Base-by-base conservation (phyloP, 2,888 invertebrate genomes). In the Rhorus exstirpatorius region DNA sequence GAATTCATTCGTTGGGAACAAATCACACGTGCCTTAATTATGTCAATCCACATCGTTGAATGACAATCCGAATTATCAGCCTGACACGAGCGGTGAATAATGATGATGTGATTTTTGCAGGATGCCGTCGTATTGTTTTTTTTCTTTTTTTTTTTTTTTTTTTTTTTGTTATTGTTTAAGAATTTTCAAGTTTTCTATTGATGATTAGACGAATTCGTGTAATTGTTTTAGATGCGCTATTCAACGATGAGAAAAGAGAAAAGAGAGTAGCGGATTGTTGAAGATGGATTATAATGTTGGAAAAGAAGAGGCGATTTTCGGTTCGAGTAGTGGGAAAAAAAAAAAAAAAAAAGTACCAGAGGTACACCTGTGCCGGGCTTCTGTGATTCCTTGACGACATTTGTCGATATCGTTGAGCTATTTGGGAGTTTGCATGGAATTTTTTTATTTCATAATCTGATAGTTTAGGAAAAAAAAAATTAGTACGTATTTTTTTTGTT, bases 111-210 rank as follows among this genome's bases (percentile, higher is more conserved):
- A 90, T 91, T 89, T 87, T 89, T 90, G 88, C 89, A 89, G 88
- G 89, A 88, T 88, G 86, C 88, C 89, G 88, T n/a, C n/a, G n/a
- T n/a, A n/a, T n/a, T n/a, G n/a, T n/a, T n/a, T n/a, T n/a, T n/a
- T n/a, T n/a, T n/a, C n/a, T n/a, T n/a, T n/a, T n/a, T n/a, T n/a
- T n/a, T n/a, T n/a, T n/a, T n/a, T n/a, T 68, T 41, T 21, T 89
- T 89, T 87, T 88, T 84, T 86, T 90, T 90, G 89, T 91, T 90
- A 90, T 89, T 89, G 87, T 91, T 91, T 89, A 89, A 89, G 88
- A 87, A 88, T 35, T 35, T 26, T 19, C 19, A 53, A 46, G 35
- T 88, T 88, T 85, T 89, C 88, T 89, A 87, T 85, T 63, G 86
- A 88, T 89, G 87, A 85, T 90, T 90, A 88, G 82, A 86, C 51